Conservation (phyloP, 2,888 invertebrate species). For the Quadroppia sp. region DNA sequence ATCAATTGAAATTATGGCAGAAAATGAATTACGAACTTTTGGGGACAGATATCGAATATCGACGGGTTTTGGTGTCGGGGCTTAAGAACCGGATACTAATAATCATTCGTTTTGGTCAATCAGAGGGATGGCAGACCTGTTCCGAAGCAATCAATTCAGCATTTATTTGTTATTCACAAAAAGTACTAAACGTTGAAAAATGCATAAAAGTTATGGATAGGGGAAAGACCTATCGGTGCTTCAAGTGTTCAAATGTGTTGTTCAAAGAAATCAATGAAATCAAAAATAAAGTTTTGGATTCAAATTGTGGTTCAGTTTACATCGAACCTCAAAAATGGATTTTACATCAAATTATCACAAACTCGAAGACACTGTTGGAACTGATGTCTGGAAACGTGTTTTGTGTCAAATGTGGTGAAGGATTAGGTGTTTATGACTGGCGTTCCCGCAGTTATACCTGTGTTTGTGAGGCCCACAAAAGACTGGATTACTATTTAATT, state of each 20-base stretch:
- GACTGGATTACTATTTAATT: not conserved
- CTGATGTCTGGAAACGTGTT: not conserved
- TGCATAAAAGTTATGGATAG: not conserved
- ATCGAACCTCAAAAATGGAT: constrained; percentile 7
- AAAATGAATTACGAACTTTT: not conserved
- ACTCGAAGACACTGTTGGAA: not conserved
- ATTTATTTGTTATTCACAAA: not conserved
- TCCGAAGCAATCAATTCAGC: not conserved
- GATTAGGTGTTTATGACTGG: not conserved
- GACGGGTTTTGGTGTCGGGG: not conserved
- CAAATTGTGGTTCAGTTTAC: not conserved
- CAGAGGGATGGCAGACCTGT: not conserved
- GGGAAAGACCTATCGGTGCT: not conserved
- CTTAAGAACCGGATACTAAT: not conserved
- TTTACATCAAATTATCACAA: not conserved
- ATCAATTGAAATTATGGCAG: not conserved
- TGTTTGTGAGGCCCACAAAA: not conserved
- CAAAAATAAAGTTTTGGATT: not conserved
- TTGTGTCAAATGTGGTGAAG: not conserved
- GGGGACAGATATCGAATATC: not conserved
- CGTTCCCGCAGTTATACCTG: not conserved
- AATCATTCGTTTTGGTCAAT: not conserved
- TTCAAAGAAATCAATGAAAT: not conserved
- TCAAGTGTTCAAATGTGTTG: not conserved
- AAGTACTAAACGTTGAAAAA: not conserved